Evolutionary conservation across 30 jellyfish, hydroid and myxozoan genomes (phyloP).

Genomic region (Clytia hemisphaerica): DNA sequence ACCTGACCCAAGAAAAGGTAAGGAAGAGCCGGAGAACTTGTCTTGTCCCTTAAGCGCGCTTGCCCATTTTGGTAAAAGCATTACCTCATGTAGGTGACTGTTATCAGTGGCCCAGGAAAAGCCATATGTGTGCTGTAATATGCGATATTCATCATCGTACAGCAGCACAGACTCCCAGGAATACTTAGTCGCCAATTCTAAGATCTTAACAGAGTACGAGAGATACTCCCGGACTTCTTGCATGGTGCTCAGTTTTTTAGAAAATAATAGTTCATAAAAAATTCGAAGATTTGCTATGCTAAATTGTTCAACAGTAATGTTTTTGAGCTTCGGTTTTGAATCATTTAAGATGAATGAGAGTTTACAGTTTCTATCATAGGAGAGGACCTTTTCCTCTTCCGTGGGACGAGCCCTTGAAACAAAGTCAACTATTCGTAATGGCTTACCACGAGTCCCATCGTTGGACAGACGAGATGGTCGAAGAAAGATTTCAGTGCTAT

Average conservation of each 20-base stretch:
- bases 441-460: too few relatives aligned
- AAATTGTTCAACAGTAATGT: neutral
- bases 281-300: neutral
- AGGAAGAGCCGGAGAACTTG: too few relatives aligned
- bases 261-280: neutral
- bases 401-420: too few relatives aligned
- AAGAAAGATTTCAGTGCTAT: too few relatives aligned
- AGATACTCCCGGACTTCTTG: constrained; percentile 6
- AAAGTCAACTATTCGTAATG: too few relatives aligned
- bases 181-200: neutral
- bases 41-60: too few relatives aligned
- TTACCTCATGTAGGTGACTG: neutral
- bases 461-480: too few relatives aligned
- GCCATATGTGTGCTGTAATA: constrained; percentile 6
- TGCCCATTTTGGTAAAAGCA: neutral
- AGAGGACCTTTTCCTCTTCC: too few relatives aligned
- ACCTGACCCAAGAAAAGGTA: too few relatives aligned
- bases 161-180: neutral
- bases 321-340: constrained; percentile 3
- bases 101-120: constrained; percentile 1
- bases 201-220: neutral
- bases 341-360: too few relatives aligned
- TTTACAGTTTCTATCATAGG: too few relatives aligned
- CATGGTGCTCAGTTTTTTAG: neutral
- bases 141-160: neutral